Conservation (phyloP, 2,797 vertebrate genomes). For the Tympanoctomys barrerae region DNA sequence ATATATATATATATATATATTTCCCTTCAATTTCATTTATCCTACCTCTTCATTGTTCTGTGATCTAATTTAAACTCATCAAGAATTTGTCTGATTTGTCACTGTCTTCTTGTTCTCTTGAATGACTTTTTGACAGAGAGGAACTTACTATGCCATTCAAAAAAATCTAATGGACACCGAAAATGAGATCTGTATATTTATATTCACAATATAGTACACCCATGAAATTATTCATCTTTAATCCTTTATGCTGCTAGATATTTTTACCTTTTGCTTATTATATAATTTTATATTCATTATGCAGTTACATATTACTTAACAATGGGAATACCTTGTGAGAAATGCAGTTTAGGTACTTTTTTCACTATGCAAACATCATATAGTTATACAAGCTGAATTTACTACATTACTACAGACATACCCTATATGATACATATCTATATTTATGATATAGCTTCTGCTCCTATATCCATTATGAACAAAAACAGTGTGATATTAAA, state of each 20-base stretch:
- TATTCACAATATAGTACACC: not conserved
- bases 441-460: not conserved
- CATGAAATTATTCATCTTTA: not conserved
- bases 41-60: not conserved
- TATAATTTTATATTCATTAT: not conserved
- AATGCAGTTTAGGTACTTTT: not conserved
- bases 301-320: too few species aligned
- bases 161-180: conserved; percentile 2
- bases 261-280: not conserved
- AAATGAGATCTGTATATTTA: not conserved
- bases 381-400: not conserved
- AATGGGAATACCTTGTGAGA: not conserved
- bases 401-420: not conserved
- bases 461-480: not conserved
- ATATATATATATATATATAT: not conserved
- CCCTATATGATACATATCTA: not conserved
- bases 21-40: not conserved
- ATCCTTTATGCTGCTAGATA: not conserved
- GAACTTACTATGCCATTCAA: not conserved
- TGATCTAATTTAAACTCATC: not conserved
- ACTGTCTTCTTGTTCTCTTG: not conserved
- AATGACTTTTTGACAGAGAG: not conserved
- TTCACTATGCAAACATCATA: not conserved
- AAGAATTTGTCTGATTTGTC: not conserved
- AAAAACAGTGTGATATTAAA: not conserved